Conservation (phyloP, 2,888 invertebrate genomes). For the Melipona bicolor region DNA sequence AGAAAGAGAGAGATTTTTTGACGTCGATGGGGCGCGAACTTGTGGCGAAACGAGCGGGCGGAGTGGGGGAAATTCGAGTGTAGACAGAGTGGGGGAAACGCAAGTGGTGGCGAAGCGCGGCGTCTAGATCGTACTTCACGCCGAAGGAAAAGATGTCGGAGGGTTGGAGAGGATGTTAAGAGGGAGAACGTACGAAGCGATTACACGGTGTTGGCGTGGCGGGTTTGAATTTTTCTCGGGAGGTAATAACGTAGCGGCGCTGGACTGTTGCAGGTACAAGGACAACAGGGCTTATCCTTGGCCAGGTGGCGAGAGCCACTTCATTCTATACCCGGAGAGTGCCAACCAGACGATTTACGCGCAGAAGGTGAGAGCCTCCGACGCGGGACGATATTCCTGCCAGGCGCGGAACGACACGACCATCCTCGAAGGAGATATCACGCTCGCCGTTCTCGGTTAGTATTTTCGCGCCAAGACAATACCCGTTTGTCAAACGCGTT, state of each 20-base stretch:
- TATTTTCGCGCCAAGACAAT: conserved; percentile 57
- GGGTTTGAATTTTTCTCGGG: background rate
- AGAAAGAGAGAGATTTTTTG: too few species aligned
- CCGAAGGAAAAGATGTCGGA: background rate
- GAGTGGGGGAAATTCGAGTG: too few species aligned
- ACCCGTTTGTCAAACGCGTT: background rate
- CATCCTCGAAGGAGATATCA: conserved; percentile 87
- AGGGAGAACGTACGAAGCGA: background rate
- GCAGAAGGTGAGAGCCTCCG: conserved; percentile 87
- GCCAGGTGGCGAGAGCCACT: conserved; percentile 89
- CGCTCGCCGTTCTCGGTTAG: conserved; percentile 89
- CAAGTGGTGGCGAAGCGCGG: too few species aligned
- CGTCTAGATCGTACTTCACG: background rate
- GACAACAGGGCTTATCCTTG: conserved; percentile 91
- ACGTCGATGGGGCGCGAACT: too few species aligned
- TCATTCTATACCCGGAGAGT: conserved; percentile 91
- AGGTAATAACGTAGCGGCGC: background rate
- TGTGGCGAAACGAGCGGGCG: too few species aligned
- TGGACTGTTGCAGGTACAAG: conserved; percentile 88
- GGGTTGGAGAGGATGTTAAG: background rate
- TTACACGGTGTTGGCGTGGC: background rate
- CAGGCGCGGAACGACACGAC: conserved; percentile 90
- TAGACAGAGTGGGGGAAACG: too few species aligned
- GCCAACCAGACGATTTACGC: conserved; percentile 92
- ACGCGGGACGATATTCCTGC: conserved; percentile 91